These are phyloP conservation scores for Hapalemur alaotrensis DNA, from an alignment of 2,797 vertebrate genomes.

Conservation along the genomic window DNA sequence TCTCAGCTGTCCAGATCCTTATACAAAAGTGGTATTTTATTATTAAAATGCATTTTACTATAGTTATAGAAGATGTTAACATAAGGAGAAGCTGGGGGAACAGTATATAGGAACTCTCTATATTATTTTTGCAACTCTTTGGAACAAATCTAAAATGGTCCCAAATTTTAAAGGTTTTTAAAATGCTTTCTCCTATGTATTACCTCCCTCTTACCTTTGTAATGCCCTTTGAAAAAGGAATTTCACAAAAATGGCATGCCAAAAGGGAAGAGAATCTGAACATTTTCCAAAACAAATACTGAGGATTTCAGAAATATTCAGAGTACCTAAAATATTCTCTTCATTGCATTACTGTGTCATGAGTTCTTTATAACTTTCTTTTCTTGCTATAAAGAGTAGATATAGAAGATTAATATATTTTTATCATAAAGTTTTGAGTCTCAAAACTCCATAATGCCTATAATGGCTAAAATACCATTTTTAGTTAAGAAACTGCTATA, in stretches of 20 bases:
- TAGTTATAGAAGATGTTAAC: background rate
- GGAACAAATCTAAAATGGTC: background rate
- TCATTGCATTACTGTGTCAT: background rate
- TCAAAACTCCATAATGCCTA: conserved; percentile 21
- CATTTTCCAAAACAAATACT: conserved; percentile 33
- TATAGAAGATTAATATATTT: background rate
- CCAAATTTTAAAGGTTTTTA: background rate
- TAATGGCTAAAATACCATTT: conserved; percentile 3
- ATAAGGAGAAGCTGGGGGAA: background rate
- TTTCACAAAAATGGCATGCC: background rate
- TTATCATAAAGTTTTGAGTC: conserved; percentile 29
- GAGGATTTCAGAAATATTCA: background rate
- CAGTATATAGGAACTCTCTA: background rate
- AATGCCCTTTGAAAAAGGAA: background rate
- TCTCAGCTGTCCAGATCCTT: background rate
- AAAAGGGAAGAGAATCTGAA: conserved; percentile 20
- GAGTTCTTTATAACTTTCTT: background rate
- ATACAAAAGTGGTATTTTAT: background rate
- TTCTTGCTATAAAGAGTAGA: background rate
- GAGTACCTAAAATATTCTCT: background rate
- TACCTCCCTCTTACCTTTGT: background rate
- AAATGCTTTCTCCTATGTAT: background rate
- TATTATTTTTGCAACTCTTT: background rate
- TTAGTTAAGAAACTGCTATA: conserved; percentile 23
- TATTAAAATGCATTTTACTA: conserved; percentile 10